These are phyloP conservation scores for Vesta saturnalis DNA, from an alignment of 2,888 invertebrate species.

Conservation along the genomic window DNA sequence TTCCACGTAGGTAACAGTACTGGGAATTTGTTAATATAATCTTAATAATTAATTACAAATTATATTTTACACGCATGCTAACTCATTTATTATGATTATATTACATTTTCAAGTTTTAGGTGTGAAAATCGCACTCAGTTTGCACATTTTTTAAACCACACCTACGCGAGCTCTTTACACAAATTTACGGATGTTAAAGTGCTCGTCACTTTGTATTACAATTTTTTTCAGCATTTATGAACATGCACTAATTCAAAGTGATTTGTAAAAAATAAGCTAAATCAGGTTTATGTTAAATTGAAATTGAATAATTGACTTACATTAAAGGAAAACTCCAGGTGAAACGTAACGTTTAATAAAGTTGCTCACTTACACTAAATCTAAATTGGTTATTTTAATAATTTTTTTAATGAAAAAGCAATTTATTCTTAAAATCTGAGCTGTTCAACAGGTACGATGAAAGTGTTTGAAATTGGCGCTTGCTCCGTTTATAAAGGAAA, in stretches of 20 bases:
- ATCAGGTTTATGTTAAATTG: no score
- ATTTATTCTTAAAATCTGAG: constrained; percentile 25
- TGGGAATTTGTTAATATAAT: background rate
- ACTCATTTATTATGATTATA: background rate
- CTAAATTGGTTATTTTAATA: background rate
- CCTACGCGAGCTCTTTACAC: background rate
- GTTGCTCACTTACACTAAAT: background rate
- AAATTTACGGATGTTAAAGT: background rate
- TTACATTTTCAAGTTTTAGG: constrained; percentile 1
- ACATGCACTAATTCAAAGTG: no score
- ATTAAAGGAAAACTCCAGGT: no score
- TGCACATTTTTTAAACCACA: background rate
- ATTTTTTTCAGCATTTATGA: no score
- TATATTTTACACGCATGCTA: background rate
- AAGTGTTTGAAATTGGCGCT: constrained; percentile 46
- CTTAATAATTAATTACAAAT: constrained; percentile 1
- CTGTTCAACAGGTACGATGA: constrained; percentile 44
- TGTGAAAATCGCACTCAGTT: background rate
- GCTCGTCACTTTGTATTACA: background rate
- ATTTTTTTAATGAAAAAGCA: background rate
- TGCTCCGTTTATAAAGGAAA: constrained; percentile 43
- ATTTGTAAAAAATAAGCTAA: no score
- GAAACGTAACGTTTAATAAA: no score
- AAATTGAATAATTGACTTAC: no score
- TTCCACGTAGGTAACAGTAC: background rate